A percentile compares a stretch with the other conserved stretches of the same genome.
phyloP scores from a whole-genome alignment of 1,140 invertebrate genomes.

The Lineus longissimus region DNA sequence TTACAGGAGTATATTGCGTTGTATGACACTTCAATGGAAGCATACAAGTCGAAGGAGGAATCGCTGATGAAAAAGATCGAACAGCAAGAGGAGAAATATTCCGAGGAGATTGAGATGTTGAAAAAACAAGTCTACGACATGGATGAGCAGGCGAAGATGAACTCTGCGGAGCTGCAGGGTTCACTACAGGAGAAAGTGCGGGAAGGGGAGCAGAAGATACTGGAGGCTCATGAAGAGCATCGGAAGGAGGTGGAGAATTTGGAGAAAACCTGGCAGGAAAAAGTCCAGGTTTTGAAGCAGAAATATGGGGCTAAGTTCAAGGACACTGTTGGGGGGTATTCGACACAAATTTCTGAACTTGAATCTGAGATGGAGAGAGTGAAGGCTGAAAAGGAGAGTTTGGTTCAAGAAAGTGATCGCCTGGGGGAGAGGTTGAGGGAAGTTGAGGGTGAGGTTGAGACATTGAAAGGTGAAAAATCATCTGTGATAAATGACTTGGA shows the following conservation, averaged over 20 bases:
- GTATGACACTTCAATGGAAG: constrained; percentile 44
- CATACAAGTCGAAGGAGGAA: constrained; percentile 34
- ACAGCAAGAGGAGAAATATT: constrained; percentile 24
- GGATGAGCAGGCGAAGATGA: constrained; percentile 23
- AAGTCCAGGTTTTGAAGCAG: constrained; percentile 42
- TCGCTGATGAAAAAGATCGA: constrained; percentile 32
- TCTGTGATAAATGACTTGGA: background rate
- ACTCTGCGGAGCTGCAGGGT: constrained; percentile 26
- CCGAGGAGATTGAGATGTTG: constrained; percentile 35
- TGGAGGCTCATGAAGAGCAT: constrained; percentile 31
- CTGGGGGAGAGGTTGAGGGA: background rate
- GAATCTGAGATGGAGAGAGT: constrained; percentile 16
- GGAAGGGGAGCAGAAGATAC: constrained; percentile 34
- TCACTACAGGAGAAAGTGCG: constrained; percentile 25
- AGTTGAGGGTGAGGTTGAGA: background rate
- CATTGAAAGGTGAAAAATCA: background rate
- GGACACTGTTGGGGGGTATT: constrained; percentile 31
- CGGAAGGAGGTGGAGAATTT: constrained; percentile 34
- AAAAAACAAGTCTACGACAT: constrained; percentile 33
- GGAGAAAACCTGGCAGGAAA: constrained; percentile 33
- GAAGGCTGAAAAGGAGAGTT: constrained; percentile 10
- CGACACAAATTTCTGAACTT: constrained; percentile 21
- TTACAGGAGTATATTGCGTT: constrained; percentile 39
- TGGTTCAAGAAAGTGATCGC: background rate
- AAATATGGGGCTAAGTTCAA: constrained; percentile 38